Conservation (phyloP, 1,140 invertebrate genomes). For the Ladona fulva region DNA sequence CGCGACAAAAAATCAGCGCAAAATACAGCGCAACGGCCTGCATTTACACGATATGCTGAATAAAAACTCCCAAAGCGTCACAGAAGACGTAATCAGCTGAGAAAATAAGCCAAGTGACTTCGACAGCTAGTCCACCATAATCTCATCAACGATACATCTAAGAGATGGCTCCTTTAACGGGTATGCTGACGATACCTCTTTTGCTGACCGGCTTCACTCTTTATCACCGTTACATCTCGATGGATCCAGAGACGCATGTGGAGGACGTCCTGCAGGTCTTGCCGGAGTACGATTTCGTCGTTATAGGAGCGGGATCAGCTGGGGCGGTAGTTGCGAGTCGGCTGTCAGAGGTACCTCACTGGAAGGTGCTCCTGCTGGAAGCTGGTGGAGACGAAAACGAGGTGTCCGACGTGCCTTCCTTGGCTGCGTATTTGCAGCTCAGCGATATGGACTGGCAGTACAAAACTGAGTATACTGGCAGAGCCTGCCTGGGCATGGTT, state of each 20-base stretch:
- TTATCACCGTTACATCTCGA: conserved; percentile 60
- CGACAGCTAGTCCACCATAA: too few species aligned
- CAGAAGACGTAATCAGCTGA: too few species aligned
- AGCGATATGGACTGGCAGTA: conserved; percentile 87
- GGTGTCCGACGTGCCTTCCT: conserved; percentile 77
- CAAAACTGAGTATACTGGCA: conserved; percentile 77
- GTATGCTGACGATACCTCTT: conserved; percentile 51
- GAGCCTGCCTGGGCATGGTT: conserved; percentile 59
- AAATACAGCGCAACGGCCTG: too few species aligned
- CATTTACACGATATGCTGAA: too few species aligned
- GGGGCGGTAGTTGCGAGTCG: conserved; percentile 87
- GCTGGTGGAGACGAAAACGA: conserved; percentile 88
- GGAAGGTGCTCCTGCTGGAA: conserved; percentile 80
- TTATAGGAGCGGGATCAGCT: conserved; percentile 85
- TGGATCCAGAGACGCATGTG: conserved; percentile 66
- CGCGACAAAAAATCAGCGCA: too few species aligned
- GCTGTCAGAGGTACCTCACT: conserved; percentile 60
- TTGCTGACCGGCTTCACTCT: conserved; percentile 71
- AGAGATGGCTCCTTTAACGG: conserved; percentile 40
- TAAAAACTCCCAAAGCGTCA: too few species aligned
- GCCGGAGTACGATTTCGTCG: conserved; percentile 72
- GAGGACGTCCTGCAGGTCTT: conserved; percentile 46
- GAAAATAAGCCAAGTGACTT: too few species aligned
- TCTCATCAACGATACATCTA: conserved; percentile 25
- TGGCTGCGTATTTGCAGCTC: conserved; percentile 78